Base-by-base conservation (phyloP, 1,140 invertebrate genomes). In the Lanistes nyassanus region DNA sequence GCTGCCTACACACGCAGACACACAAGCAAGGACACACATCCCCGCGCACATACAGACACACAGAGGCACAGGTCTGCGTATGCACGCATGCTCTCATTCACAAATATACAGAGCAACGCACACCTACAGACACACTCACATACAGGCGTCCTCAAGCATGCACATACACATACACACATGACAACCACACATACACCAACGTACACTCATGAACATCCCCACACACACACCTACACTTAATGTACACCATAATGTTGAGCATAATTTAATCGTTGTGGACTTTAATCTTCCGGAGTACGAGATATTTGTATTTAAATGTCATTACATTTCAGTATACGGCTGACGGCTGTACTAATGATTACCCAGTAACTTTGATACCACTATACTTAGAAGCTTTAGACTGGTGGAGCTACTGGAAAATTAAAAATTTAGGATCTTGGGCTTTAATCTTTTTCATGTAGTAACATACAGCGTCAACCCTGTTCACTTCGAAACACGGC, bases 121-220 rank as follows among this genome's bases (percentile, higher is more conserved):
- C 31, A 65, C 31, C 11, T 36, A 36, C 64, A 34, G 29, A 34
- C 64, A 31, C 64, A 65, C 64, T 36, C 64, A 36, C 64, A 65
- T 7, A 65, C 64, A 36, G 29, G 39, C 64, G 39, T 36, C 34
- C 64, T 16, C 64, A 34, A 29, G 23, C 64, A 31, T 36, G 34
- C 64, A 31, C 64, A 31, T 36, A 34, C 64, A 34, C 64, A 36
- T 36, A 34, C 64, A 36, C 13, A 34, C 64, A 65, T 36, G 23
- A 29, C 21, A 29, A 34, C 64, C 34, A 65, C 64, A 65, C 64
- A 65, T 36, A 65, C 64, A 65, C 64, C 34, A 29, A 66, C 64
- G 39, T 36, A 6, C 9, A 36, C 64, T 36, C 64, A 66, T 36
- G n/a, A 29, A 34, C 26, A 36, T 36, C 34, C 64, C 34, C 64